Conservation (phyloP, 2,888 invertebrate species). For the Embidobia sp. region DNA sequence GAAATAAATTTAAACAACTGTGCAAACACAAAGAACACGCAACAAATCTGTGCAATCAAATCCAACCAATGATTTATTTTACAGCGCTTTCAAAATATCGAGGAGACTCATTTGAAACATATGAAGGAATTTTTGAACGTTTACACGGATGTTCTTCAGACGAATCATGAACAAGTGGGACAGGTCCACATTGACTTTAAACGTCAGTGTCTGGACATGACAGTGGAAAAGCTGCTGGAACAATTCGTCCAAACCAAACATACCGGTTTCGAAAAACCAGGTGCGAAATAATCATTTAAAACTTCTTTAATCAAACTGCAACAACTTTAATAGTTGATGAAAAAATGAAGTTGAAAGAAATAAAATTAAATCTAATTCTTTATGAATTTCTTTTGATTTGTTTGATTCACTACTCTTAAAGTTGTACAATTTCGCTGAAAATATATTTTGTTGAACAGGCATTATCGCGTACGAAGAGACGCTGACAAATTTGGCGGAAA, state of each 20-base stretch:
- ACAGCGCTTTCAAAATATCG: slow-evolving; percentile 95
- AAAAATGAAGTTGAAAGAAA: too few relatives aligned
- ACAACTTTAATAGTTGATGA: too few relatives aligned
- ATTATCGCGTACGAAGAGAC: slow-evolving; percentile 79
- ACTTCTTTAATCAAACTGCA: too few relatives aligned
- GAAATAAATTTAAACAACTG: too few relatives aligned
- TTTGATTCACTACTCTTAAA: too few relatives aligned
- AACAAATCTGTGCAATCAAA: too few relatives aligned
- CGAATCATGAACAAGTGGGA: slow-evolving; percentile 94
- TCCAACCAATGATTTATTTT: slow-evolving; percentile 48
- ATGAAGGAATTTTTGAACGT: slow-evolving; percentile 97
- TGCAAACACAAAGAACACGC: too few relatives aligned
- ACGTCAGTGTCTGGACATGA: slow-evolving; percentile 94
- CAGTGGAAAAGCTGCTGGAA: slow-evolving; percentile 95
- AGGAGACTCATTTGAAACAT: slow-evolving; percentile 94
- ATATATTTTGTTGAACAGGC: slow-evolving; percentile 71
- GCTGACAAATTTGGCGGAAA: slow-evolving; percentile 77
- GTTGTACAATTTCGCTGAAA: too few relatives aligned
- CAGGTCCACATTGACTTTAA: slow-evolving; percentile 96
- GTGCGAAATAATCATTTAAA: slow-evolving; percentile 81
- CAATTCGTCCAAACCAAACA: slow-evolving; percentile 96
- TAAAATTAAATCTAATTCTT: too few relatives aligned
- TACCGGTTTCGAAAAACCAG: slow-evolving; percentile 96
- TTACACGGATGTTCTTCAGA: slow-evolving; percentile 93
- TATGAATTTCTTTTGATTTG: not conserved